Evolutionary conservation across 2,797 vertebrate species (phyloP).

Genomic region (Myripristis murdjan): DNA sequence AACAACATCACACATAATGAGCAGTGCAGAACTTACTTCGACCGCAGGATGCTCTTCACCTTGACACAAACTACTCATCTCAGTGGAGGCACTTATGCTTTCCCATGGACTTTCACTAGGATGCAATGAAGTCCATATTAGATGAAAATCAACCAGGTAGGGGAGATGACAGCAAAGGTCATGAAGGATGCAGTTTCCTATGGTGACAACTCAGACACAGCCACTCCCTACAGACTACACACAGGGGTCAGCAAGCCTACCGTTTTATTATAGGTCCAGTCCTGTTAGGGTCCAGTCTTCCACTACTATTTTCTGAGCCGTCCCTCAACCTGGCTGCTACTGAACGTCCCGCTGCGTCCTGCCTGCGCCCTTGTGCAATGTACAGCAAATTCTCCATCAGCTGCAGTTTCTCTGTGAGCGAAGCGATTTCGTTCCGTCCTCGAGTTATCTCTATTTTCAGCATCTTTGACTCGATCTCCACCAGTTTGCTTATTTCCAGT

Average conservation of each 20-base stretch:
- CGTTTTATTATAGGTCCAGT: constrained; percentile 63
- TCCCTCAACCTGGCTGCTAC: constrained; percentile 28
- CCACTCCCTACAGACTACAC: background rate
- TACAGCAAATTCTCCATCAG: constrained; percentile 83
- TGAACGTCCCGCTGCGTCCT: constrained; percentile 53
- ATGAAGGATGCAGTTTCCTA: background rate
- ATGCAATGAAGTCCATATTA: constrained; percentile 23
- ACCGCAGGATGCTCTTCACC: constrained; percentile 31
- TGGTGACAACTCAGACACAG: background rate
- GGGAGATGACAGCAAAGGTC: background rate
- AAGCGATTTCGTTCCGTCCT: constrained; percentile 81
- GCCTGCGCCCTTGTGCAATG: constrained; percentile 71
- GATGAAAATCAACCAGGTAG: constrained; percentile 18
- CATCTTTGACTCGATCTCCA: constrained; percentile 84
- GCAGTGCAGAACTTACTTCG: constrained; percentile 53
- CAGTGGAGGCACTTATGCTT: constrained; percentile 56
- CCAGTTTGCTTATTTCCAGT: constrained; percentile 85
- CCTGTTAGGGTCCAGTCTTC: constrained; percentile 42
- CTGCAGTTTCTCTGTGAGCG: constrained; percentile 81
- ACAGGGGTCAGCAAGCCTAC: constrained; percentile 47
- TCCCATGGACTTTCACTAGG: constrained; percentile 71
- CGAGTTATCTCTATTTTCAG: constrained; percentile 83
- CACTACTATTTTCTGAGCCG: constrained; percentile 24
- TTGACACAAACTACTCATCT: constrained; percentile 43
- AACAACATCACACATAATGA: background rate